Conservation (phyloP, 2,888 invertebrate genomes). For the Hyposoter didymator region DNA sequence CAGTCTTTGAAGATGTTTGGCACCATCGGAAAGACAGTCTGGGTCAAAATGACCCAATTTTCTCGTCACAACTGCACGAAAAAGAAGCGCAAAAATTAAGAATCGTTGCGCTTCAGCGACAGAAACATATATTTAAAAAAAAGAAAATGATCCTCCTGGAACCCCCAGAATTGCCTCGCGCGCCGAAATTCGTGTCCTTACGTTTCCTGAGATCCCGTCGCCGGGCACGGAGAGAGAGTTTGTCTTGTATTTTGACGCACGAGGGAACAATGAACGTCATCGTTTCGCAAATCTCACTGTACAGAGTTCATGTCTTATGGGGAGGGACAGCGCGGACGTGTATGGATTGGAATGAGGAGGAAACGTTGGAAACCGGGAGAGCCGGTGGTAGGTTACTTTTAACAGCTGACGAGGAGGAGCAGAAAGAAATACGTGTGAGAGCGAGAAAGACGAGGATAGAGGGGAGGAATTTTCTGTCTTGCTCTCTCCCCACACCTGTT, state of each 20-base stretch:
- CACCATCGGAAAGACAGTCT: neutral
- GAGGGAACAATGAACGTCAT: conserved; percentile 41
- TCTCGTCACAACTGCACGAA: neutral
- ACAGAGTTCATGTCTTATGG: conserved; percentile 38
- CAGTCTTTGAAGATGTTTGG: neutral
- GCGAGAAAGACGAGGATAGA: neutral
- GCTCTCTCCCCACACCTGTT: conserved; percentile 79
- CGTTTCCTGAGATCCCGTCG: neutral
- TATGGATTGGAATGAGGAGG: conserved; percentile 16
- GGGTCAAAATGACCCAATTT: neutral
- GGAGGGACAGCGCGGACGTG: conserved; percentile 24
- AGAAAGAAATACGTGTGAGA: neutral
- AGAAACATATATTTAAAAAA: neutral
- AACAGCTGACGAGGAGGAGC: conserved; percentile 80
- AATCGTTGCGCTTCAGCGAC: neutral
- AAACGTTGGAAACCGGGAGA: conserved; percentile 44
- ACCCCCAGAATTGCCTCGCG: neutral
- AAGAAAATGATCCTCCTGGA: neutral
- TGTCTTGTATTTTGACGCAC: conserved; percentile 6
- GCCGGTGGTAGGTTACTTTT: conserved; percentile 69
- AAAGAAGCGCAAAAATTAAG: neutral
- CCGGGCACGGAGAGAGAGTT: neutral
- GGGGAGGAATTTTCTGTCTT: conserved; percentile 34
- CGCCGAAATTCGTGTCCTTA: neutral
- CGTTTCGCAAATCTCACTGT: conserved; percentile 33